Conservation (phyloP, 2,888 invertebrate genomes). For the Drosophila gaucha region DNA sequence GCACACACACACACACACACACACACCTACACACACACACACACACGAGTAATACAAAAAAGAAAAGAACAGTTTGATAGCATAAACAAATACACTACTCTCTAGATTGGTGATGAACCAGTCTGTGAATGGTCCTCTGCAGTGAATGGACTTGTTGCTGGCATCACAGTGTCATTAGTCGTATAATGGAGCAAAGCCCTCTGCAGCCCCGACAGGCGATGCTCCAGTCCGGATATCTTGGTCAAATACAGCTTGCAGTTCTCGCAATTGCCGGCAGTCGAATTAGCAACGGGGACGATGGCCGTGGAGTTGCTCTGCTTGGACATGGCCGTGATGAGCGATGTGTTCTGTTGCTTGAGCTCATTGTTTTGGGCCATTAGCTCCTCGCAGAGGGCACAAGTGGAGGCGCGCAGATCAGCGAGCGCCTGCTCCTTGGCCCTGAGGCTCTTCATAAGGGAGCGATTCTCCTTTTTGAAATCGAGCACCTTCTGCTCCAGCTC, state of each 20-base stretch:
- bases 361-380: conserved; percentile 39
- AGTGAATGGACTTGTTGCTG: neutral
- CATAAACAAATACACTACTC: neutral
- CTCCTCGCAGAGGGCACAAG: conserved; percentile 35
- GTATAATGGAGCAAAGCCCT: neutral
- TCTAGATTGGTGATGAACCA: neutral
- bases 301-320: neutral
- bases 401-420: conserved; percentile 41
- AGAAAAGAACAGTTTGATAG: neutral
- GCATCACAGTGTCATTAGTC: neutral
- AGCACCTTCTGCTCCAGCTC: conserved; percentile 83
- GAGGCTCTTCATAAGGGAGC: conserved; percentile 44
- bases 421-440: conserved; percentile 48
- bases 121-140: neutral
- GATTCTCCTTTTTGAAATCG: conserved; percentile 82
- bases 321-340: conserved; percentile 21
- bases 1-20: neutral
- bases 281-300: too few relatives aligned
- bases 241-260: conserved; percentile 27
- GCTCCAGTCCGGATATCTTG: conserved; percentile 27
- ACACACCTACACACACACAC: neutral
- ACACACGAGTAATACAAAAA: neutral
- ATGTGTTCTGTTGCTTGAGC: conserved; percentile 33
- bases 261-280: conserved; percentile 16
- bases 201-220: conserved; percentile 6